Conservation (phyloP, 2,888 invertebrate species). For the Craniophora ligustri region DNA sequence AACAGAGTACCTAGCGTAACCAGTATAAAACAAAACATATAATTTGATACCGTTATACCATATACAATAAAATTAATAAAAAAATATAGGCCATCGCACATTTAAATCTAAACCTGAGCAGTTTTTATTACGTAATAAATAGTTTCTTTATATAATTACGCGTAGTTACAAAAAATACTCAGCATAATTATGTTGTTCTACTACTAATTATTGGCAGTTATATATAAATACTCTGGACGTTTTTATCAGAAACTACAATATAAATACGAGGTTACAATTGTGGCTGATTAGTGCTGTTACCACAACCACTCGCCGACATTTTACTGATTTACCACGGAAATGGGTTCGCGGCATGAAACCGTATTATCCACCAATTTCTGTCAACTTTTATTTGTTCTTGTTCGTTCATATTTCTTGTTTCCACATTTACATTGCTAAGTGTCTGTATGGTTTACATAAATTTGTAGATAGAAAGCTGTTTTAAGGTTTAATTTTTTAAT, state of each 20-base stretch:
- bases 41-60: no score
- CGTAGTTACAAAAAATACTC: slow-evolving; percentile 20
- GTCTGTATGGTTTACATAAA: no score
- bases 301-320: slow-evolving; percentile 59
- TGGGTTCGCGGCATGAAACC: slow-evolving; percentile 71
- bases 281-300: slow-evolving; percentile 60
- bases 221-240: slow-evolving; percentile 28
- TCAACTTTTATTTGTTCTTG: slow-evolving; percentile 66
- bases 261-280: slow-evolving; percentile 54
- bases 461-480: not conserved
- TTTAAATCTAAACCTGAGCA: slow-evolving; percentile 17
- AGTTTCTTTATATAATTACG: slow-evolving; percentile 10
- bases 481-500: not conserved
- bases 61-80: no score
- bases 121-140: not conserved
- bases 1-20: no score
- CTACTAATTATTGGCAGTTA: slow-evolving; percentile 34
- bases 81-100: slow-evolving; percentile 1
- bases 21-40: slow-evolving; percentile 3
- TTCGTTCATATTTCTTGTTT: slow-evolving; percentile 44
- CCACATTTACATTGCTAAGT: slow-evolving; percentile 5
- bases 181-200: slow-evolving; percentile 28
- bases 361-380: slow-evolving; percentile 73
- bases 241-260: slow-evolving; percentile 43
- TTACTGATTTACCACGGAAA: slow-evolving; percentile 70